phyloP scores from a whole-genome alignment of 2,888 invertebrate species.

The Lasioglossum vierecki region DNA sequence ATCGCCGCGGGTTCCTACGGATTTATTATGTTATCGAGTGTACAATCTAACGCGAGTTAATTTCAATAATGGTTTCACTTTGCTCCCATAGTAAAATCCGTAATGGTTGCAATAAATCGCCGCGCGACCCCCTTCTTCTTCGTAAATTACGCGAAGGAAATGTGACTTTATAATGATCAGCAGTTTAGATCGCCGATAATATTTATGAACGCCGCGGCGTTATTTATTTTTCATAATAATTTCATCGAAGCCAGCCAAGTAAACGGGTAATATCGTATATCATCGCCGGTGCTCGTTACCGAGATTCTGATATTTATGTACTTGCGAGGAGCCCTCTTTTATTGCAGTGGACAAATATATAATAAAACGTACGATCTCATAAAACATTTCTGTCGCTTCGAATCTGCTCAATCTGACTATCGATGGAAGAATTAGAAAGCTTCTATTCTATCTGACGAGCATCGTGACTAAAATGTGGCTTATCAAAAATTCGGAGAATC shows the following conservation, averaged over 20 bases:
- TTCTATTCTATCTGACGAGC: not conserved
- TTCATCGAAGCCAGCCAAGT: not conserved
- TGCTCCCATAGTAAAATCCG: not conserved
- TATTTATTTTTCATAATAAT: slow-evolving; percentile 2
- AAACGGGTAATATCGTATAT: slow-evolving; percentile 11
- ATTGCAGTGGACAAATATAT: not conserved
- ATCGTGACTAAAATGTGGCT: too few relatives aligned
- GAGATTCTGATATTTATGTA: not conserved
- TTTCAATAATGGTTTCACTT: slow-evolving; percentile 2
- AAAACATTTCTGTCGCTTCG: not conserved
- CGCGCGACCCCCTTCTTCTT: not conserved
- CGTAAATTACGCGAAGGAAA: slow-evolving; percentile 3
- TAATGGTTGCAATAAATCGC: not conserved
- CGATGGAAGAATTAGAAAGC: not conserved
- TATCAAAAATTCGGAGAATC: too few relatives aligned
- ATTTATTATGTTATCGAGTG: not conserved
- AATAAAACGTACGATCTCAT: not conserved
- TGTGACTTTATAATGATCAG: slow-evolving; percentile 6
- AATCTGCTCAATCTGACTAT: not conserved
- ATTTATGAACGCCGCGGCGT: not conserved
- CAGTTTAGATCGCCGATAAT: slow-evolving; percentile 6
- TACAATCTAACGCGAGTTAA: not conserved
- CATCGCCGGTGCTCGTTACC: not conserved
- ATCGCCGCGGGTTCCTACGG: not conserved
- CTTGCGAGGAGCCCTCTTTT: not conserved